Percentiles rank a stretch among this genome's conserved stretches.
phyloP scores from a whole-genome alignment of 2,888 invertebrate species.

The Coelopa pilipes region DNA sequence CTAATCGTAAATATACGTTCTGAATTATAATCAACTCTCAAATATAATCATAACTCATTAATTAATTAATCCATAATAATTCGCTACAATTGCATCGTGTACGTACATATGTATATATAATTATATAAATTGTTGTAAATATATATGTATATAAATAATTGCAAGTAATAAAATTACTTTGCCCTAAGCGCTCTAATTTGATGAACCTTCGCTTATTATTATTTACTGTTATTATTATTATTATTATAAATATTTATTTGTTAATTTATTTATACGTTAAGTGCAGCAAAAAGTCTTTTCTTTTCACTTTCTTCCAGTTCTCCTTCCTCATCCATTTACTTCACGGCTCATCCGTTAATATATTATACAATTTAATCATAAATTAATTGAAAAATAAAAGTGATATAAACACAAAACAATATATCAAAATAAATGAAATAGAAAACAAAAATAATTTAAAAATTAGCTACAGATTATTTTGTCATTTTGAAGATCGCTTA shows the following conservation, averaged over 20 bases:
- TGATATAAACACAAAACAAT: too few species aligned
- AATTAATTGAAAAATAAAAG: neutral
- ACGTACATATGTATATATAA: slow-evolving; percentile 22
- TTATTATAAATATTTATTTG: neutral
- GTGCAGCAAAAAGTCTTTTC: slow-evolving; percentile 31
- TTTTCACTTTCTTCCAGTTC: neutral
- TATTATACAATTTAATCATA: neutral
- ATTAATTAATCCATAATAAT: too few species aligned
- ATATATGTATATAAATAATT: slow-evolving; percentile 26
- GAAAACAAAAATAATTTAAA: too few species aligned
- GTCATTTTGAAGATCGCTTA: neutral
- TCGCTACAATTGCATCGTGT: neutral
- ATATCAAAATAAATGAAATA: neutral
- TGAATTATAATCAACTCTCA: too few species aligned
- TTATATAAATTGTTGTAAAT: slow-evolving; percentile 31
- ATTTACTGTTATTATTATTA: neutral
- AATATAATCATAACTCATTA: too few species aligned
- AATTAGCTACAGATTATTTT: slow-evolving; percentile 14
- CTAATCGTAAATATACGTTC: too few species aligned
- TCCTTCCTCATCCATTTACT: neutral
- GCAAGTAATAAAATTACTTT: slow-evolving; percentile 32
- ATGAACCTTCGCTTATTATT: neutral
- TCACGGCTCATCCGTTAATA: neutral
- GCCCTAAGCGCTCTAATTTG: neutral
- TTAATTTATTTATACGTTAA: slow-evolving; percentile 13